A percentile compares a stretch with the other conserved stretches of the same genome.
Conservation (phyloP, 2,113 vertebrate species). For the Condylura cristata region DNA sequence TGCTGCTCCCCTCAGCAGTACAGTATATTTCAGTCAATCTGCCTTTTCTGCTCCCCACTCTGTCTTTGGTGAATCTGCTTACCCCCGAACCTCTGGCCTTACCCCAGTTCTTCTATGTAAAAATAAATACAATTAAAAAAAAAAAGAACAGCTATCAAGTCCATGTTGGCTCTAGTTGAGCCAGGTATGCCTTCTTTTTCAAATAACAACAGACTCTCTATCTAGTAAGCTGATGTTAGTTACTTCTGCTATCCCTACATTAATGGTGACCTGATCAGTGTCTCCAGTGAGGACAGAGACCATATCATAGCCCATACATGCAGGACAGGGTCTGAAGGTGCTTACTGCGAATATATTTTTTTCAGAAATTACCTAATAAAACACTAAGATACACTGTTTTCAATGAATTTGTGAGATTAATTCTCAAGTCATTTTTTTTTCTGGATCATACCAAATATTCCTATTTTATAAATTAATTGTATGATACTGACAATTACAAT, state of each 20-base stretch:
- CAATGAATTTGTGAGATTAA: not conserved
- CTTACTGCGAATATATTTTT: not conserved
- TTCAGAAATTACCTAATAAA: not conserved
- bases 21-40: too few relatives aligned
- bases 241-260: not conserved
- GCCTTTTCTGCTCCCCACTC: too few relatives aligned
- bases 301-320: not conserved
- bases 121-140: too few relatives aligned
- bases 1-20: too few relatives aligned
- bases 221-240: not conserved
- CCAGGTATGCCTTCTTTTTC: not conserved
- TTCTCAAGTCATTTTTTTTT: constrained; percentile 33
- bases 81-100: too few relatives aligned
- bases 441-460: constrained; percentile 43
- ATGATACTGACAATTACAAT: constrained; percentile 77
- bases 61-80: too few relatives aligned
- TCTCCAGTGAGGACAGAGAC: not conserved
- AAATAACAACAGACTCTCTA: not conserved
- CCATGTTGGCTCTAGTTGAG: not conserved
- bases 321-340: not conserved
- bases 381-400: not conserved
- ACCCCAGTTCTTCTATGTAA: too few relatives aligned
- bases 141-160: too few relatives aligned
- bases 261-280: not conserved
- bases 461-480: constrained; percentile 78